Conservation (phyloP, 2,888 invertebrate species). For the Tetramorium bicarinatum region DNA sequence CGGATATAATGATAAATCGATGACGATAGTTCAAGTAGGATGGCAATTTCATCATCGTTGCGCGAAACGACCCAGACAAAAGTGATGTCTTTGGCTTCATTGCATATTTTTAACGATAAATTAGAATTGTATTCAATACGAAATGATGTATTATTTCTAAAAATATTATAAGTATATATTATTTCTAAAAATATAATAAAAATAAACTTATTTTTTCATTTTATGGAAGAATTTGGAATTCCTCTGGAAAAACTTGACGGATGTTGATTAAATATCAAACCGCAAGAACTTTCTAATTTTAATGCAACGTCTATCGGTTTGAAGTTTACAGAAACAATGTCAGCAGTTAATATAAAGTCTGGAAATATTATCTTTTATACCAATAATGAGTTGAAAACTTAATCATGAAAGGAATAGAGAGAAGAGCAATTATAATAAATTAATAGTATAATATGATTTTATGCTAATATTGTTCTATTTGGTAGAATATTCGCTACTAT, state of each 20-base stretch:
- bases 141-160: neutral
- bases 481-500: no score
- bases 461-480: neutral
- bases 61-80: neutral
- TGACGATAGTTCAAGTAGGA: neutral
- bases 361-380: neutral
- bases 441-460: slow-evolving; percentile 9
- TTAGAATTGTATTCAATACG: neutral
- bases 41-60: slow-evolving; percentile 1
- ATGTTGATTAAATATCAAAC: neutral
- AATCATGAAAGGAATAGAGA: neutral
- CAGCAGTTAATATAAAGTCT: neutral
- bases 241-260: neutral
- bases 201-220: neutral
- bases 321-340: slow-evolving; percentile 5
- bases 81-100: slow-evolving; percentile 8
- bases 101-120: slow-evolving; percentile 1
- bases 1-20: slow-evolving; percentile 8
- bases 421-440: neutral
- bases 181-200: neutral
- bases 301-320: neutral
- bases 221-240: neutral
- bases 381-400: neutral
- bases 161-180: neutral
- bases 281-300: neutral